These are phyloP conservation scores for Rafetus swinhoei DNA, from an alignment of 2,113 vertebrate genomes.

Conservation along the genomic window DNA sequence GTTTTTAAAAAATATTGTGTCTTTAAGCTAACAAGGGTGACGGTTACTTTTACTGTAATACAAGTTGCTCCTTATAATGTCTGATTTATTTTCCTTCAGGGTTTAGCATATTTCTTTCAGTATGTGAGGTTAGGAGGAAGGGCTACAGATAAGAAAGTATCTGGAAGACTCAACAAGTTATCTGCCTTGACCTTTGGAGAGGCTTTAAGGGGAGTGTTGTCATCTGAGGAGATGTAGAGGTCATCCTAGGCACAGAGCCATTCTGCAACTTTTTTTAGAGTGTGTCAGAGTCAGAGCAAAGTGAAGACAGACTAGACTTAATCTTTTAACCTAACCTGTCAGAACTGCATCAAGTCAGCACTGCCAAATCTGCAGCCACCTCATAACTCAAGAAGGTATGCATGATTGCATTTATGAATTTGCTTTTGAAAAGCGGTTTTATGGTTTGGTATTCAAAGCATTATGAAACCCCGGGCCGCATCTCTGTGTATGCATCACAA, in stretches of 20 bases:
- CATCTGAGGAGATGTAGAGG: conserved; percentile 80
- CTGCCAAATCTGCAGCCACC: conserved; percentile 75
- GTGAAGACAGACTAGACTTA: conserved; percentile 78
- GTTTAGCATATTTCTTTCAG: conserved; percentile 64
- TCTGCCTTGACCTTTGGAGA: conserved; percentile 81
- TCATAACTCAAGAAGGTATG: conserved; percentile 77
- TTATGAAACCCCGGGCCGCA: conserved; percentile 53
- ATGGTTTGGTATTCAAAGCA: conserved; percentile 64
- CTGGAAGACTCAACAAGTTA: conserved; percentile 75
- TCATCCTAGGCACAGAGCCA: conserved; percentile 69
- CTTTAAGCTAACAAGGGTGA: neutral
- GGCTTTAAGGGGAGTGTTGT: conserved; percentile 82
- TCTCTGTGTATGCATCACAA: neutral
- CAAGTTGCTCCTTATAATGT: conserved; percentile 9
- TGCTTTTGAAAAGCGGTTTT: conserved; percentile 68
- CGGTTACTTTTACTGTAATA: neutral
- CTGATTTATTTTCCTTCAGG: conserved; percentile 22
- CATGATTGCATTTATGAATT: conserved; percentile 74
- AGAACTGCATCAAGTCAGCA: conserved; percentile 74
- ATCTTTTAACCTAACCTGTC: conserved; percentile 81
- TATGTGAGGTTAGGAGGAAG: conserved; percentile 65
- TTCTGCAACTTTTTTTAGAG: conserved; percentile 74
- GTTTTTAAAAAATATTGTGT: neutral
- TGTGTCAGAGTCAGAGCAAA: conserved; percentile 75
- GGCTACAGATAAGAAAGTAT: conserved; percentile 78